phyloP scores from a whole-genome alignment of 2,113 vertebrate species.

The Hyperoodon ampullatus region DNA sequence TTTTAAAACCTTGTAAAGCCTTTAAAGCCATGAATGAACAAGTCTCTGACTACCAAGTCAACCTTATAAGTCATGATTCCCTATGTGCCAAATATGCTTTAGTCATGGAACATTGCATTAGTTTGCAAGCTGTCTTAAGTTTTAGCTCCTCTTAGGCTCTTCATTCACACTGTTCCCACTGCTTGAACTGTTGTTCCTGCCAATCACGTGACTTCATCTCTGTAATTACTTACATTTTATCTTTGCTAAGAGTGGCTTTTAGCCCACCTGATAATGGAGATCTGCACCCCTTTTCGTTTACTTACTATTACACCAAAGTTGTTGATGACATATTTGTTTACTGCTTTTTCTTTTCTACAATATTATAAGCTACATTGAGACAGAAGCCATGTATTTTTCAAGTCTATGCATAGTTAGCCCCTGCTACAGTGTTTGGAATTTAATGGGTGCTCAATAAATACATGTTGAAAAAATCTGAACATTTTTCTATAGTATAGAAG shows the following conservation, averaged over 20 bases:
- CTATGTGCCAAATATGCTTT: background rate
- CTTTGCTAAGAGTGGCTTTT: background rate
- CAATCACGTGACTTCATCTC: background rate
- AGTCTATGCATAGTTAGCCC: background rate
- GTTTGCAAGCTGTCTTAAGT: too few species aligned
- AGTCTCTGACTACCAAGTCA: background rate
- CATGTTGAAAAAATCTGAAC: background rate
- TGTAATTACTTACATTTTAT: background rate
- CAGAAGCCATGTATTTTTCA: background rate
- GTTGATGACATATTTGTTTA: background rate
- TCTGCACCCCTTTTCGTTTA: background rate
- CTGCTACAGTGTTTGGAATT: background rate
- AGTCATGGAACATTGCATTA: background rate
- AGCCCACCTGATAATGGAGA: background rate
- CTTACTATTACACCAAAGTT: background rate
- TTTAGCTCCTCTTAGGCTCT: too few species aligned
- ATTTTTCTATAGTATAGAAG: background rate
- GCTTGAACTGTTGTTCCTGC: background rate
- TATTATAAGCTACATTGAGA: background rate
- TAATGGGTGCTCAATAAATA: background rate
- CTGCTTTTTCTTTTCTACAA: background rate
- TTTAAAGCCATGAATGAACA: background rate
- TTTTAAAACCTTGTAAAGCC: background rate
- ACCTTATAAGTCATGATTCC: background rate
- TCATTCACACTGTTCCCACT: background rate